Percentiles rank a stretch among this genome's conserved stretches.
These are phyloP conservation scores for Euplagia quadripunctaria DNA, from an alignment of 2,888 invertebrate genomes.

Conservation along the genomic window DNA sequence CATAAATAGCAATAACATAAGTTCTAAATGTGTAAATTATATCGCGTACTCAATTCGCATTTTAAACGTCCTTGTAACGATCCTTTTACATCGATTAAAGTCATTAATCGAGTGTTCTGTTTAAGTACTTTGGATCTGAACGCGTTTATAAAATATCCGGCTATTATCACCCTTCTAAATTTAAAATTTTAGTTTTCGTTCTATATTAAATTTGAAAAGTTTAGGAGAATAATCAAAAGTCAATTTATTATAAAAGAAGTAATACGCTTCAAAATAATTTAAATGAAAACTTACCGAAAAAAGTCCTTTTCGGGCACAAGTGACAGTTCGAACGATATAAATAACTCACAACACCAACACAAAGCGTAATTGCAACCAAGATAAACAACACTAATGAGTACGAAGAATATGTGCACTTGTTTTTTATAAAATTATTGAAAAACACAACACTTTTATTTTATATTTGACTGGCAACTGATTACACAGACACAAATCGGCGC, in stretches of 20 bases:
- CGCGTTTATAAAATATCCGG: conserved; percentile 8
- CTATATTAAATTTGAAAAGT: background rate
- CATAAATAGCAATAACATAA: conserved; percentile 41
- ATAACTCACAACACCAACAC: conserved; percentile 66
- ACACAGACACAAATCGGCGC: conserved; percentile 70
- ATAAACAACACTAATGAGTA: conserved; percentile 48
- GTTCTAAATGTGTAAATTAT: conserved; percentile 26
- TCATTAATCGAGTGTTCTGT: conserved; percentile 21
- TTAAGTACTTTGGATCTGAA: conserved; percentile 22
- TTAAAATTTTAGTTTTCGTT: background rate
- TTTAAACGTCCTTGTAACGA: conserved; percentile 44
- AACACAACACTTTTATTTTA: conserved; percentile 45
- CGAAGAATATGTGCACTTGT: conserved; percentile 34
- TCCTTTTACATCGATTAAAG: conserved; percentile 49
- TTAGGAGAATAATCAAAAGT: no score
- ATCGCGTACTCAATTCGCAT: conserved; percentile 22
- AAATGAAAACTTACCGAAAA: conserved; percentile 56
- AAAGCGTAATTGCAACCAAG: conserved; percentile 51
- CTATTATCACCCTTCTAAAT: conserved; percentile 16
- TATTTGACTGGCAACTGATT: conserved; percentile 48
- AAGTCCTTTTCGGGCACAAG: conserved; percentile 58
- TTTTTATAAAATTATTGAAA: conserved; percentile 35
- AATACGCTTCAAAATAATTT: no score
- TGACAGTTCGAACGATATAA: conserved; percentile 64
- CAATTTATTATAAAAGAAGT: background rate